Evolutionary conservation across 1,140 invertebrate genomes (phyloP), one percentile per base, ranked within the genome.

Genomic region (Steinernema feltiae): DNA sequence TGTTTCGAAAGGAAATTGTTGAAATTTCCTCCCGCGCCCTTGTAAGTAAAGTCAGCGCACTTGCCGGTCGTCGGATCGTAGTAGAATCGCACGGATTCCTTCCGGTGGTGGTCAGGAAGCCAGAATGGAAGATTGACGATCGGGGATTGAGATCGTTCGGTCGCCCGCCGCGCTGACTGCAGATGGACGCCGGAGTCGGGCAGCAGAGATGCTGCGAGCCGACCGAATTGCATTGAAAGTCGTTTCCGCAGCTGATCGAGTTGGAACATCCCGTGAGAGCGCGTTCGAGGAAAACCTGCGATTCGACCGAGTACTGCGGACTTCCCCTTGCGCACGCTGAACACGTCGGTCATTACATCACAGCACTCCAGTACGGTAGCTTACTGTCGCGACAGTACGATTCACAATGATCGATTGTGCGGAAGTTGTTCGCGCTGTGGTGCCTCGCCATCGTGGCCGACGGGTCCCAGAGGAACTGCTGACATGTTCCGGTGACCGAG

Each of bases 1-100:
- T 79, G 46, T 53, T 80, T 79, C n/a, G 78, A 77, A 17, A 76
- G 63, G 70, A 80, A 80, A n/a, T 77, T 80, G 41, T 80, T 80
- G 71, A 35, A 77, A 30, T 80, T 80, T 32, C 79, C 79, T 24
- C 78, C 78, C 12, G 70, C 41, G 21, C 79, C 79, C 31, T 53
- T 69, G 24, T 80, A 80, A 15, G 77, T 70, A 30, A 80, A 80
- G 35, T 73, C 74, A 24, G 76, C 41, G 71, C 79, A 80, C 76
- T 74, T 53, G 35, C 80, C 80, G 48, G 48, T 70, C 31, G 2
- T 30, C 18, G 73, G 71, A 76, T 82, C 77, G 46, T 79, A 79
- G 32, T 79, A 79, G 53, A 78, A 79, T 27, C 76, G 30, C 31
- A 79, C 75, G 7, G 46, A 48, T 30, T 77, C 78, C 30, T 74